Percentiles rank a stretch among this genome's conserved stretches.
These are phyloP conservation scores for Opisthocomus hoazin DNA, from an alignment of 2,113 vertebrate species.

Conservation along the genomic window DNA sequence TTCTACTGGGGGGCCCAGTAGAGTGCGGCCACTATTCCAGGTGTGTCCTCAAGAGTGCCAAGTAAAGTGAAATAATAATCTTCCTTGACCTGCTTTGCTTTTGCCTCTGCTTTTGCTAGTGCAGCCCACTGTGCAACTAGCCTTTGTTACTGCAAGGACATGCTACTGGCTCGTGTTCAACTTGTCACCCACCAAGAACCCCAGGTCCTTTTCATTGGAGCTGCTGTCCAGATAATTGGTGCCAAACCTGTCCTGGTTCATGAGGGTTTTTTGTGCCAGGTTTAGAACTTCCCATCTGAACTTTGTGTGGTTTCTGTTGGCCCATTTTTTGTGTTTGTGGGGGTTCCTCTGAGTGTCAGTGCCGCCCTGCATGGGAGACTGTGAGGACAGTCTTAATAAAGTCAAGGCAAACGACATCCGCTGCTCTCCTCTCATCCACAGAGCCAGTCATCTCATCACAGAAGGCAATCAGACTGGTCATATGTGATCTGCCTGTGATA, in stretches of 20 bases:
- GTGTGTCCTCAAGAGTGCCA: neutral
- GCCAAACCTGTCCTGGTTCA: neutral
- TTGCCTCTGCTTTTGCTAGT: neutral
- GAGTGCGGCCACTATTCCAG: neutral
- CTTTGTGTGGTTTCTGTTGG: neutral
- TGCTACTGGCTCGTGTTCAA: fast-evolving
- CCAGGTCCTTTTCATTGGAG: neutral
- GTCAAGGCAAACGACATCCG: neutral
- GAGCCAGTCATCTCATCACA: neutral
- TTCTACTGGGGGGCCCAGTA: neutral
- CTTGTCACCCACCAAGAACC: neutral
- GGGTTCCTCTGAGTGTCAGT: neutral
- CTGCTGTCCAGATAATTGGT: neutral
- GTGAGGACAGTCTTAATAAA: neutral
- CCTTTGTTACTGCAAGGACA: neutral
- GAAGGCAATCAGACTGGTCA: neutral
- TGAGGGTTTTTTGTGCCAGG: neutral
- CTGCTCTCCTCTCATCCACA: neutral
- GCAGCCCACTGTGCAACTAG: neutral
- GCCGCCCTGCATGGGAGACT: neutral
- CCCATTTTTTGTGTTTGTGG: neutral
- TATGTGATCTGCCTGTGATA: neutral
- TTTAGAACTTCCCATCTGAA: neutral
- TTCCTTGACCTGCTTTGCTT: neutral
- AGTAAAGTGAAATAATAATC: neutral